A percentile compares a stretch with the other conserved stretches of the same genome.
Conservation (phyloP, 2,797 vertebrate species). For the Tokudaia muenninki region DNA sequence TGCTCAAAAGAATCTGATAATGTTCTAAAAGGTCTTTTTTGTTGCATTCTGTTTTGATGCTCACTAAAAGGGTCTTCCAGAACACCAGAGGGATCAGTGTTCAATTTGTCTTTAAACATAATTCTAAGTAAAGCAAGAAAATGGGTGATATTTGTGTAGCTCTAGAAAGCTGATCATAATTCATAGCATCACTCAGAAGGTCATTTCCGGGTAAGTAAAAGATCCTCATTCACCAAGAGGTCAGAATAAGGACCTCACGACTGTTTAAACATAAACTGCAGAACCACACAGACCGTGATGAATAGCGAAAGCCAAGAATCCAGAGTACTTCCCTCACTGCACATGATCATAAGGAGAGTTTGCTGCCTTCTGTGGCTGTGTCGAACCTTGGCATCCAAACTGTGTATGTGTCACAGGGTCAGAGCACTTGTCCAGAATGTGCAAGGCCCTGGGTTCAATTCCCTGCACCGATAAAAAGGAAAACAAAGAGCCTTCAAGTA, state of each 20-base stretch:
- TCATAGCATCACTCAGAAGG: neutral
- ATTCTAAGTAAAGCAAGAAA: constrained; percentile 44
- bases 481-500: neutral
- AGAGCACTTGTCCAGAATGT: neutral
- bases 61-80: constrained; percentile 13
- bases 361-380: neutral
- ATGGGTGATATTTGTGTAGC: constrained; percentile 34
- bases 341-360: neutral
- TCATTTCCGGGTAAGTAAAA: constrained; percentile 36
- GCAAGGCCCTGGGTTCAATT: neutral
- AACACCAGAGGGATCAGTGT: constrained; percentile 18
- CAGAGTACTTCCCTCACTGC: neutral
- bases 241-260: neutral
- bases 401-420: rapidly evolving
- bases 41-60: constrained; percentile 23
- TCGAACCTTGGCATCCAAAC: neutral
- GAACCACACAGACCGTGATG: neutral
- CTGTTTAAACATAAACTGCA: constrained; percentile 35
- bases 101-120: constrained; percentile 49
- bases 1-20: neutral
- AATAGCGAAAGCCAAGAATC: neutral
- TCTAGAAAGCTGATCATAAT: constrained; percentile 35
- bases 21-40: neutral
- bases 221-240: neutral
- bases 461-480: neutral